Evolutionary conservation across 2,797 vertebrate genomes (phyloP).

Genomic region (Rallus crepitans): DNA sequence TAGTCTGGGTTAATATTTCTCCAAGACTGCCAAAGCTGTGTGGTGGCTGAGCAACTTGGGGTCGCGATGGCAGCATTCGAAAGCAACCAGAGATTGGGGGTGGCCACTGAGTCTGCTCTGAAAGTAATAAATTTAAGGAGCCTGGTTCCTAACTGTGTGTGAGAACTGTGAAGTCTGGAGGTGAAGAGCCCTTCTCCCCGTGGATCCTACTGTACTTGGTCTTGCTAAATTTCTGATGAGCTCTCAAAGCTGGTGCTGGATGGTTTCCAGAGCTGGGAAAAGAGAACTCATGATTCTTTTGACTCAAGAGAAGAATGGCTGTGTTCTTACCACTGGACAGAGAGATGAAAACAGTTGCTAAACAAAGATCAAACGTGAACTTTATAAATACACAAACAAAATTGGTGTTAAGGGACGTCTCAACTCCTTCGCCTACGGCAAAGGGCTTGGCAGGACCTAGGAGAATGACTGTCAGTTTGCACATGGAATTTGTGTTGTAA

Average conservation of each 20-base stretch:
- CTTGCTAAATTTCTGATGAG: not conserved
- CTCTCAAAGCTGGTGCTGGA: slow-evolving; percentile 22
- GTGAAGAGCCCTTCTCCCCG: not conserved
- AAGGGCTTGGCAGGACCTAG: slow-evolving; percentile 61
- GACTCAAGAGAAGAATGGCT: slow-evolving; percentile 56
- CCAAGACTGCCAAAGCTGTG: not conserved
- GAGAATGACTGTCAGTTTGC: slow-evolving; percentile 53
- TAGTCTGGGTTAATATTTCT: not conserved
- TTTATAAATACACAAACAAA: slow-evolving; percentile 71
- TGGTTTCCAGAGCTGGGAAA: slow-evolving; percentile 25
- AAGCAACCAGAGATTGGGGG: not conserved
- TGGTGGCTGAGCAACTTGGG: not conserved
- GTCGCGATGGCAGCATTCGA: not conserved
- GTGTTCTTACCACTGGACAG: slow-evolving; percentile 61
- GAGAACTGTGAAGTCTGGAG: not conserved
- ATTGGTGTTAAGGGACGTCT: slow-evolving; percentile 60
- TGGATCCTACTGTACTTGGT: not conserved
- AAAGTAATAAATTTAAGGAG: not conserved
- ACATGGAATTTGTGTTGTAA: slow-evolving; percentile 27
- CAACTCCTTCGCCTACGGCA: slow-evolving; percentile 37
- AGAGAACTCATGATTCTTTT: slow-evolving; percentile 60
- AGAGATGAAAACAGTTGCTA: slow-evolving; percentile 67
- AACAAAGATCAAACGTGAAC: slow-evolving; percentile 72
- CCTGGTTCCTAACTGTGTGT: not conserved
- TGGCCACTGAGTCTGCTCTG: not conserved